Evolutionary conservation across 1,140 invertebrate species (phyloP).

Genomic region (Lysiphlebus fabarum): DNA sequence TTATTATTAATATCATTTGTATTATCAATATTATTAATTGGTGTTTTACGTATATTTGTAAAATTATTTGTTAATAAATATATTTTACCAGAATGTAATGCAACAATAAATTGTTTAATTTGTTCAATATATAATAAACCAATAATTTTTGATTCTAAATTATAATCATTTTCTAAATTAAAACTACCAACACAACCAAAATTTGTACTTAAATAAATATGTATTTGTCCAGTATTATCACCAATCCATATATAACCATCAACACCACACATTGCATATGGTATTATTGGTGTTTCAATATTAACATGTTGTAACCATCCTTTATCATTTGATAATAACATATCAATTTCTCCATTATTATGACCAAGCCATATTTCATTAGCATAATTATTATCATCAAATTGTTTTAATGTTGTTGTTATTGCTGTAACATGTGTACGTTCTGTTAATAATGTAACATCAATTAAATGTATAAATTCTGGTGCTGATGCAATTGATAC

Average conservation of each 20-base stretch:
- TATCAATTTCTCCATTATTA: slow-evolving; percentile 68
- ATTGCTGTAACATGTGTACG: slow-evolving; percentile 57
- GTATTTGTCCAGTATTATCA: slow-evolving; percentile 75
- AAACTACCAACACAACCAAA: slow-evolving; percentile 54
- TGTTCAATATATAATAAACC: slow-evolving; percentile 64
- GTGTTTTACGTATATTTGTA: slow-evolving; percentile 46
- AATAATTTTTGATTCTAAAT: slow-evolving; percentile 59
- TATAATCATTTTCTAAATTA: slow-evolving; percentile 53
- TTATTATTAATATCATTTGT: slow-evolving; percentile 32
- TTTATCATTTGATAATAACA: slow-evolving; percentile 59
- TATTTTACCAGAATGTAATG: slow-evolving; percentile 69
- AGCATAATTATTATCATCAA: slow-evolving; percentile 46
- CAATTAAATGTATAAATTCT: slow-evolving; percentile 85
- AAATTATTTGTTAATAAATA: slow-evolving; percentile 60
- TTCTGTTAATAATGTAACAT: slow-evolving; percentile 70
- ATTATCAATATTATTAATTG: slow-evolving; percentile 30
- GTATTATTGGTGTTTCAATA: slow-evolving; percentile 58
- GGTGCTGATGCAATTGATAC: slow-evolving; percentile 87
- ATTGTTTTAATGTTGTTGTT: slow-evolving; percentile 33
- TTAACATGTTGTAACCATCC: slow-evolving; percentile 61
- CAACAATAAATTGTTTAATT: slow-evolving; percentile 69
- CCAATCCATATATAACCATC: slow-evolving; percentile 80
- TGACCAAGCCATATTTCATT: slow-evolving; percentile 71
- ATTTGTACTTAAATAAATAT: slow-evolving; percentile 65
- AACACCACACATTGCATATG: slow-evolving; percentile 67